Conservation (phyloP, 2,797 vertebrate genomes). For the Epinephelus awoara region DNA sequence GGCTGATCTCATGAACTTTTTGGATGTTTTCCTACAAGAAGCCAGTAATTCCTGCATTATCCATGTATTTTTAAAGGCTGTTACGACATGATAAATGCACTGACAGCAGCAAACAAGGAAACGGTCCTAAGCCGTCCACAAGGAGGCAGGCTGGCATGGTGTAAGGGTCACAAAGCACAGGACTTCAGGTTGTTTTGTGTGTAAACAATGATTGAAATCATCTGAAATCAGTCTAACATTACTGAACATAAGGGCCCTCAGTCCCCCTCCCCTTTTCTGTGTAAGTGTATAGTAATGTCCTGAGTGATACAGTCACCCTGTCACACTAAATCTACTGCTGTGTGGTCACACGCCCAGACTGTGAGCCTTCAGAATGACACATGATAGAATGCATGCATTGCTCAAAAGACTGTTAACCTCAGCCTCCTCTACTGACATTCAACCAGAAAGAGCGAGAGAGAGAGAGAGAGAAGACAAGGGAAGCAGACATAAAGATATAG, state of each 20-base stretch:
- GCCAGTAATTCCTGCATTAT: no score
- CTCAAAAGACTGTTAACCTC: slow-evolving; percentile 53
- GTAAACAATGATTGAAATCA: not conserved
- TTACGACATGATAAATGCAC: no score
- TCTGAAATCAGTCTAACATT: not conserved
- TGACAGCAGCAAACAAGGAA: no score
- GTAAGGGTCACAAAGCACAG: no score
- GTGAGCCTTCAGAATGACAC: slow-evolving; percentile 40
- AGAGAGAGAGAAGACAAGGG: not conserved
- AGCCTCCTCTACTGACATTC: slow-evolving; percentile 11
- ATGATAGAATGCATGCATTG: slow-evolving; percentile 19
- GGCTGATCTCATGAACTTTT: no score
- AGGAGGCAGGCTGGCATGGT: no score
- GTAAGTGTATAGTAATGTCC: slow-evolving; percentile 67
- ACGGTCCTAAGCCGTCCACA: no score
- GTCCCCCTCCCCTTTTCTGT: not conserved
- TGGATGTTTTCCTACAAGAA: no score
- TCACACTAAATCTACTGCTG: slow-evolving; percentile 71
- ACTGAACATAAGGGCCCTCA: not conserved
- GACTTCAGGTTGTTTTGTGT: not conserved
- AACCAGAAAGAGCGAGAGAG: slow-evolving; percentile 18
- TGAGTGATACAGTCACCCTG: slow-evolving; percentile 71
- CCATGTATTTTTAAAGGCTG: no score
- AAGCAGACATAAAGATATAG: not conserved
- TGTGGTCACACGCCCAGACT: slow-evolving; percentile 56